These are phyloP conservation scores for Pseudomyrmex gracilis DNA, from an alignment of 1,140 invertebrate genomes.

Conservation along the genomic window DNA sequence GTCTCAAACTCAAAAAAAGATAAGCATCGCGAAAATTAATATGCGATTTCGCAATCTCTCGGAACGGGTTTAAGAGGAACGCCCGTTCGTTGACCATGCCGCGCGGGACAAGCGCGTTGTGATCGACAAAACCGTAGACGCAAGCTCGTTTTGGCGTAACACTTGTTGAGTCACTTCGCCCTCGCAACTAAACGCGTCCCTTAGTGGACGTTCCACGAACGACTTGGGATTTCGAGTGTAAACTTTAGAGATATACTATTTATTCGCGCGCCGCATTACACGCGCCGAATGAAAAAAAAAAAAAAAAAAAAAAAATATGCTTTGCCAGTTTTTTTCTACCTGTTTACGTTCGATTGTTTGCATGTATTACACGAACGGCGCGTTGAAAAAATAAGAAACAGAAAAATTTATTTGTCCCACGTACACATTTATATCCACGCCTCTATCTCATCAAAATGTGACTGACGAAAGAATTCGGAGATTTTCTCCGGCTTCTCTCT, in stretches of 20 bases:
- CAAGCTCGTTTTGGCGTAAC: constrained; percentile 73
- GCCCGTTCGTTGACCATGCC: constrained; percentile 62
- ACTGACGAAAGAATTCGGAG: background rate
- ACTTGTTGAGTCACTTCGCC: constrained; percentile 78
- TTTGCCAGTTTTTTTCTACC: background rate
- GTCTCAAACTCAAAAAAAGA: background rate
- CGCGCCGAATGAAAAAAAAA: no score
- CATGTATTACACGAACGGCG: no score
- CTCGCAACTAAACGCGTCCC: constrained; percentile 60
- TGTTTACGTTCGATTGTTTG: no score
- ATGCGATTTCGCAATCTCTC: background rate
- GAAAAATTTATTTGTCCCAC: no score
- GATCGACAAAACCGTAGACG: constrained; percentile 64
- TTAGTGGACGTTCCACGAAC: constrained; percentile 64
- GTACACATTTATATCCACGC: no score
- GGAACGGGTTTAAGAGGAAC: constrained; percentile 21
- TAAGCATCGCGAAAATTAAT: constrained; percentile 16
- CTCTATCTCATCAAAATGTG: background rate
- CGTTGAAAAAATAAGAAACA: no score
- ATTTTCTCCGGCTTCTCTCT: background rate
- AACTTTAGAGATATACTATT: background rate
- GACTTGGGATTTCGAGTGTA: constrained; percentile 20
- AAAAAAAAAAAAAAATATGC: no score
- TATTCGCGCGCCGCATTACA: background rate
- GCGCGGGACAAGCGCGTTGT: constrained; percentile 63